Conservation (phyloP, 1,140 invertebrate genomes). For the Diplogasteroides magnus region DNA sequence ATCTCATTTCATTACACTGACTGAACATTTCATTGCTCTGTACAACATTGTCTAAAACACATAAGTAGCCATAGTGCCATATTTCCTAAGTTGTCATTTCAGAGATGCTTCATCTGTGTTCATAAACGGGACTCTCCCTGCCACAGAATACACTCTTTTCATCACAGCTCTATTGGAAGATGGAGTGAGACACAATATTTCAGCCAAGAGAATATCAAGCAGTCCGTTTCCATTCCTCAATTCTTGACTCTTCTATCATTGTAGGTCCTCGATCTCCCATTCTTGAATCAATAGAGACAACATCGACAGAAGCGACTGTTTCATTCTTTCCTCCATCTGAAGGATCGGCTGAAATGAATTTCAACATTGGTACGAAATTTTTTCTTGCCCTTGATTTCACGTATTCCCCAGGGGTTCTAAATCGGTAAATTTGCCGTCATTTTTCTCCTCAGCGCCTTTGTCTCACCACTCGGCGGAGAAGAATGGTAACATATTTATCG, state of each 20-base stretch:
- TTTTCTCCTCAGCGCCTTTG: too few relatives aligned
- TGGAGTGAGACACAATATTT: constrained; percentile 20
- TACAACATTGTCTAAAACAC: neutral
- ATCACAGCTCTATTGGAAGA: constrained; percentile 20
- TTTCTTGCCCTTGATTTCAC: neutral
- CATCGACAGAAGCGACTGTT: constrained; percentile 32
- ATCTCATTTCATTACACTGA: neutral
- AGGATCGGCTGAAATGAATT: constrained; percentile 21
- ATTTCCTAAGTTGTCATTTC: neutral
- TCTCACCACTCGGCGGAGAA: too few relatives aligned
- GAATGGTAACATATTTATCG: too few relatives aligned
- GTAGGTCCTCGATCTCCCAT: constrained; percentile 31
- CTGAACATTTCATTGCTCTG: neutral
- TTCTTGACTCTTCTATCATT: neutral
- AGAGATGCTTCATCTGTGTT: constrained; percentile 14
- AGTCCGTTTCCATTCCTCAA: constrained; percentile 6
- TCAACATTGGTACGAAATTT: constrained; percentile 18
- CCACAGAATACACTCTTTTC: constrained; percentile 23
- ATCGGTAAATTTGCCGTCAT: too few relatives aligned
- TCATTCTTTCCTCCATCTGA: constrained; percentile 29
- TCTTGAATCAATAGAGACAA: constrained; percentile 31
- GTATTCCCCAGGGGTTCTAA: too few relatives aligned
- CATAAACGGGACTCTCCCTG: constrained; percentile 24
- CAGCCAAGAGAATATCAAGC: constrained; percentile 5
- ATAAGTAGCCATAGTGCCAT: too few relatives aligned